These are phyloP conservation scores for Hylaeus anthracinus DNA, from an alignment of 1,140 invertebrate species.

Conservation along the genomic window DNA sequence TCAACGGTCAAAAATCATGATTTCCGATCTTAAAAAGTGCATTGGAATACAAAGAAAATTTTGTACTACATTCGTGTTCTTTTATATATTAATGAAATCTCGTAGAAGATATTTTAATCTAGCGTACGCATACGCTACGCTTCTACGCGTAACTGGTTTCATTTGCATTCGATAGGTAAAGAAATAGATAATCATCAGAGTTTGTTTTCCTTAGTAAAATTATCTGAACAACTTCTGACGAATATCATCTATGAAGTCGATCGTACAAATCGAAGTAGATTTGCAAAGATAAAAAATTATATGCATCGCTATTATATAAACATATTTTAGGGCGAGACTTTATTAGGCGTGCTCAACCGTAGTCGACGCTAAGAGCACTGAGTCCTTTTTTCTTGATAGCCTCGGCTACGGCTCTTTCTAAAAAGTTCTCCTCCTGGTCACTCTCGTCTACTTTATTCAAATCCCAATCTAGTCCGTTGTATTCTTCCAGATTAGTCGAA, in stretches of 20 bases:
- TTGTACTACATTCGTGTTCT: slow-evolving; percentile 3
- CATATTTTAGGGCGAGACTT: slow-evolving; percentile 33
- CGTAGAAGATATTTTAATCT: slow-evolving; percentile 35
- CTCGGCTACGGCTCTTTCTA: slow-evolving; percentile 85
- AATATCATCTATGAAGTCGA: slow-evolving; percentile 37
- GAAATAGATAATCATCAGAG: slow-evolving; percentile 43
- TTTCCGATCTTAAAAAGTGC: slow-evolving; percentile 10
- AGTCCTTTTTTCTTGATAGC: slow-evolving; percentile 87
- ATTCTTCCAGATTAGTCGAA: slow-evolving; percentile 43
- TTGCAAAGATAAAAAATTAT: slow-evolving; percentile 56
- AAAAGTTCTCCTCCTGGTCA: slow-evolving; percentile 81
- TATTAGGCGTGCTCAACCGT: slow-evolving; percentile 70
- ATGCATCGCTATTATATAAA: slow-evolving; percentile 46
- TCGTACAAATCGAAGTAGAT: slow-evolving; percentile 40
- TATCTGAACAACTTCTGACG: slow-evolving; percentile 25
- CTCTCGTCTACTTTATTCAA: slow-evolving; percentile 72
- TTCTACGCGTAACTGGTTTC: slow-evolving; percentile 31
- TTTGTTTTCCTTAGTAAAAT: background rate
- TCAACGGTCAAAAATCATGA: slow-evolving; percentile 12
- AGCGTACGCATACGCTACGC: slow-evolving; percentile 31
- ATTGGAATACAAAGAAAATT: slow-evolving; percentile 10
- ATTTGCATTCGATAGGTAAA: slow-evolving; percentile 15
- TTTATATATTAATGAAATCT: slow-evolving; percentile 37
- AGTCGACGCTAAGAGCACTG: slow-evolving; percentile 81
- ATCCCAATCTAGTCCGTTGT: slow-evolving; percentile 50